A percentile compares a stretch with the other conserved stretches of the same genome.
Conservation (phyloP, 2,113 vertebrate species). For the Ailurus styani region DNA sequence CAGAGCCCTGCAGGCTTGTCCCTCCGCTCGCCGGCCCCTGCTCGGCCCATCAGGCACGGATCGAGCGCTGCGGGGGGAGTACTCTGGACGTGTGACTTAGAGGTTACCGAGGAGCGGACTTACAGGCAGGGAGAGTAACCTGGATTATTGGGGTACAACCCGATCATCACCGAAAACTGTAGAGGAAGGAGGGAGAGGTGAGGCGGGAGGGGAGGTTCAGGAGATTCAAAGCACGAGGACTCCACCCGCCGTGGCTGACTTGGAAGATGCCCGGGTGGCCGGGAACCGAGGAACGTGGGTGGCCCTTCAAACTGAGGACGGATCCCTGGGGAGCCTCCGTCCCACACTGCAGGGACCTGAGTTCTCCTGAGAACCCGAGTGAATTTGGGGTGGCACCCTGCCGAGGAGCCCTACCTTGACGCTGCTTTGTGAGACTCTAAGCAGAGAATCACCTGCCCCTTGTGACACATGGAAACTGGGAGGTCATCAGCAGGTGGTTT, state of each 20-base stretch:
- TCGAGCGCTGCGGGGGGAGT: neutral
- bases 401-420: neutral
- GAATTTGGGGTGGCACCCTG: neutral
- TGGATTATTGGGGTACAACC: neutral
- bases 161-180: neutral
- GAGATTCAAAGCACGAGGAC: neutral
- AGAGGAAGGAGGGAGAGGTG: neutral
- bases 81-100: neutral
- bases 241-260: neutral
- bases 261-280: neutral
- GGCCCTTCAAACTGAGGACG: neutral
- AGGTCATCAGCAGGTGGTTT: neutral
- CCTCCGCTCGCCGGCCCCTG: neutral
- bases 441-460: neutral
- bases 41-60: neutral
- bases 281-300: rapidly evolving
- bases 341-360: neutral
- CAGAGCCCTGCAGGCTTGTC: too few species aligned
- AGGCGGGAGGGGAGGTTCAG: neutral
- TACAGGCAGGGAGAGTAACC: neutral
- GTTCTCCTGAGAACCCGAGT: neutral
- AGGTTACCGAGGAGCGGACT: neutral
- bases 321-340: neutral
- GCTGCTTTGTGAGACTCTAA: neutral
- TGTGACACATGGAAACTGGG: neutral